A percentile compares a stretch with the other conserved stretches of the same genome.
Evolutionary conservation across 2,113 vertebrate genomes (phyloP).

Genomic region (Nettapus auritus): DNA sequence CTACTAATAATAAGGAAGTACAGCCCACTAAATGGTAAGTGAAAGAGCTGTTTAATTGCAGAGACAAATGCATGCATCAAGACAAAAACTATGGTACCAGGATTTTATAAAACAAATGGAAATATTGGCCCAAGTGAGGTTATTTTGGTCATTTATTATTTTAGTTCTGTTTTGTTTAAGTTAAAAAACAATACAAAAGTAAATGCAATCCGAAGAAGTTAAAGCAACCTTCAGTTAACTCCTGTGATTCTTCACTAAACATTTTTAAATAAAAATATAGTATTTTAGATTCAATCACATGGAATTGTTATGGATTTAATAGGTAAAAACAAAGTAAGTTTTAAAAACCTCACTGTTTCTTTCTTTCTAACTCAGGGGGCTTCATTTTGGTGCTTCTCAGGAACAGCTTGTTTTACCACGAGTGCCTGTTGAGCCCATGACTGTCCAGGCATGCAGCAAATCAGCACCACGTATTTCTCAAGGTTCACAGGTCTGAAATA

Average conservation of each 20-base stretch:
- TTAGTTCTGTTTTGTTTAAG: not conserved
- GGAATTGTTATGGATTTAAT: not conserved
- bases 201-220: not conserved
- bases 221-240: not conserved
- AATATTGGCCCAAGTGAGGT: not conserved
- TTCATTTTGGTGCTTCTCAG: slow-evolving; percentile 63
- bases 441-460: not conserved
- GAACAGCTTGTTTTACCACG: slow-evolving; percentile 62
- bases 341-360: not conserved
- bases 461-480: slow-evolving; percentile 15
- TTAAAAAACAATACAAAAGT: not conserved
- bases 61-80: not conserved
- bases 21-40: slow-evolving; percentile 71
- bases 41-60: slow-evolving; percentile 2
- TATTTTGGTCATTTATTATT: not conserved
- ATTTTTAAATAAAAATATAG: not conserved
- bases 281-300: not conserved
- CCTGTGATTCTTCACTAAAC: not conserved
- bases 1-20: slow-evolving; percentile 37
- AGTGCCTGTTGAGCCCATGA: slow-evolving; percentile 47
- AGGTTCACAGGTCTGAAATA: slow-evolving; percentile 78
- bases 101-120: not conserved
- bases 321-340: not conserved
- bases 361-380: slow-evolving; percentile 72
- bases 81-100: not conserved